These are phyloP conservation scores for Rhogogaster chlorosoma DNA, from an alignment of 2,888 invertebrate genomes.

Conservation along the genomic window DNA sequence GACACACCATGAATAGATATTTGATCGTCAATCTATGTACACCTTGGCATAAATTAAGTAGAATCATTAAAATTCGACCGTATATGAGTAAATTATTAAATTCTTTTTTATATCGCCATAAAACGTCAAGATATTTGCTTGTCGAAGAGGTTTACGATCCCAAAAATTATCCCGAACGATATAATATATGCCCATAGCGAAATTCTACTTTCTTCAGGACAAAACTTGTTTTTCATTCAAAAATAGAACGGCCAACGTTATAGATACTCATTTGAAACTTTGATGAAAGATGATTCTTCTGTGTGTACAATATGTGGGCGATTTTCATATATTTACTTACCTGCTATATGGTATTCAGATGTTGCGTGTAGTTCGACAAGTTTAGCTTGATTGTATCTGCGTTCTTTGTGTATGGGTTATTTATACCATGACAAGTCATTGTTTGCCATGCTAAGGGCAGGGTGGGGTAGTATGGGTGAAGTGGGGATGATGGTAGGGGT, in stretches of 20 bases:
- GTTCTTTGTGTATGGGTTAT: slow-evolving; percentile 45
- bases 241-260: background rate
- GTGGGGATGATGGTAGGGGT: slow-evolving; percentile 39
- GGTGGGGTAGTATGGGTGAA: slow-evolving; percentile 31
- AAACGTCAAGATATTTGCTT: background rate
- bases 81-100: background rate
- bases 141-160: background rate
- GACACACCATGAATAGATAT: background rate
- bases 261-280: background rate
- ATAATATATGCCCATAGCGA: no score
- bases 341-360: background rate
- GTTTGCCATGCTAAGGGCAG: slow-evolving; percentile 27
- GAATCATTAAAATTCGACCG: background rate
- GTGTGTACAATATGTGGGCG: background rate
- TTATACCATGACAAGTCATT: slow-evolving; percentile 43
- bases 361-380: slow-evolving; percentile 31
- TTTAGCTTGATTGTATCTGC: slow-evolving; percentile 29
- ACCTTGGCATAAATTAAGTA: background rate
- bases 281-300: background rate
- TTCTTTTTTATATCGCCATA: background rate
- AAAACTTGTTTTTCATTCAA: background rate
- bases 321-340: background rate
- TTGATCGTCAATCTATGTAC: background rate
- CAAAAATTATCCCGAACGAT: background rate
- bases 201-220: background rate